Percentiles rank a stretch among this genome's conserved stretches.
These are phyloP conservation scores for Tachysurus fulvidraco DNA, from an alignment of 2,113 vertebrate species.

Conservation along the genomic window DNA sequence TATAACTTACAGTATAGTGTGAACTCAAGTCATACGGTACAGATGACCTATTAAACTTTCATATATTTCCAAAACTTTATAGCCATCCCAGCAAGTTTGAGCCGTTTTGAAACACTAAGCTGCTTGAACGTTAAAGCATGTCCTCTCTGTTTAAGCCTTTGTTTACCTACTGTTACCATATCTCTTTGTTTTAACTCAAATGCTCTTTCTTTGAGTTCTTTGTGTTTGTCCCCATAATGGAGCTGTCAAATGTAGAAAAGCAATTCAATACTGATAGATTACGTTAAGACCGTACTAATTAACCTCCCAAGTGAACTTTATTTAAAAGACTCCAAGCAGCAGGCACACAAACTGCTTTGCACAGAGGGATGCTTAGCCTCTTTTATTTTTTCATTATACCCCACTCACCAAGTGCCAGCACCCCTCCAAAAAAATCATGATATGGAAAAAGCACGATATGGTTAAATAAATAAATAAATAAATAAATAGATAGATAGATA, in stretches of 20 bases:
- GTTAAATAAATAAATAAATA: background rate
- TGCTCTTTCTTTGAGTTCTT: slow-evolving; percentile 12
- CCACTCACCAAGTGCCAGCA: background rate
- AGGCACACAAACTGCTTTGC: slow-evolving; percentile 21
- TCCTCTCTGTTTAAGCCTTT: background rate
- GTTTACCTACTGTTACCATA: slow-evolving; percentile 25
- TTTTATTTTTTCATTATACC: slow-evolving; percentile 9
- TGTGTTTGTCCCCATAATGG: slow-evolving; percentile 49
- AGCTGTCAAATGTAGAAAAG: slow-evolving; percentile 49
- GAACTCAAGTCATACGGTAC: background rate
- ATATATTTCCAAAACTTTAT: background rate
- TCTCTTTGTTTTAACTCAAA: slow-evolving; percentile 24
- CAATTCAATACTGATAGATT: slow-evolving; percentile 43
- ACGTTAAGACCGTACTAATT: slow-evolving; percentile 52
- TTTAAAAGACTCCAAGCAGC: slow-evolving; percentile 40
- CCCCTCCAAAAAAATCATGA: background rate
- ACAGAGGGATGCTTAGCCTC: slow-evolving; percentile 14
- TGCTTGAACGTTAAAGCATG: background rate
- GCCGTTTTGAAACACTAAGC: background rate
- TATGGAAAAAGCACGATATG: background rate
- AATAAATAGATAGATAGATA: no score
- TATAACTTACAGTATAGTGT: slow-evolving; percentile 4
- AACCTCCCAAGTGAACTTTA: slow-evolving; percentile 48
- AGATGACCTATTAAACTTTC: background rate
- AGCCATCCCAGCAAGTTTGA: background rate